phyloP scores from a whole-genome alignment of 2,113 vertebrate genomes.

The Bothrops jararaca region DNA sequence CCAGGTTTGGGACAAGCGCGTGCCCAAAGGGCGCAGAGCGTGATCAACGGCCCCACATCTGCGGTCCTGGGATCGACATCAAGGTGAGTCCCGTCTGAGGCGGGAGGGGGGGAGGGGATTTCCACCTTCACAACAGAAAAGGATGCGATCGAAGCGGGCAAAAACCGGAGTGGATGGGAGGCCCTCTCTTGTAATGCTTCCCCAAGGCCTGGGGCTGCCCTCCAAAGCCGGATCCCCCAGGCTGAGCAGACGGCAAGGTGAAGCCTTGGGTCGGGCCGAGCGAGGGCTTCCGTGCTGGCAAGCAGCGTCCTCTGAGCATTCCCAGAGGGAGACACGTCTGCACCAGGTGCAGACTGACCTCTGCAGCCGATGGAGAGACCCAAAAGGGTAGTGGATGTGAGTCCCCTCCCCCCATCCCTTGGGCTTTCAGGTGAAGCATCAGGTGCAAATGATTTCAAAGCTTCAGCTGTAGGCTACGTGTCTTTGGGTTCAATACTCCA shows the following conservation, averaged over 20 bases:
- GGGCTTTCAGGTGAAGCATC: neutral
- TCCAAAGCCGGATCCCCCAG: neutral
- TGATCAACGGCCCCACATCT: conserved; percentile 50
- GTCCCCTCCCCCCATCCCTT: neutral
- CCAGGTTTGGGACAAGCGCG: conserved; percentile 53
- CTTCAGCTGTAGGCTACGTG: neutral
- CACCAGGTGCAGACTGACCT: neutral
- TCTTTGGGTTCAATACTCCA: neutral
- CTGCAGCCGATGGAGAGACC: neutral
- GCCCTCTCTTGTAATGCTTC: neutral
- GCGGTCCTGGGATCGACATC: conserved; percentile 48
- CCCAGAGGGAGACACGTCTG: neutral
- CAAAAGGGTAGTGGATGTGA: neutral
- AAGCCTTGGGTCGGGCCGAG: neutral
- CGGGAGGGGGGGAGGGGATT: neutral
- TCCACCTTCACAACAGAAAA: neutral
- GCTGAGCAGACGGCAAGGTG: neutral
- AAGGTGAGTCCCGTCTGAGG: conserved; percentile 31
- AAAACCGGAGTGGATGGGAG: neutral
- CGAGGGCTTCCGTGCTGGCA: too few relatives aligned
- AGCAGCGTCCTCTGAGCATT: neutral
- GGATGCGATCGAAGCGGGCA: neutral
- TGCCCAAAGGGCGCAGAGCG: conserved; percentile 26
- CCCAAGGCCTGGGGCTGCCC: neutral
- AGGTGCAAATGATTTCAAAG: neutral